Evolutionary conservation across 1,140 invertebrate genomes (phyloP).

Genomic region (Drosophila bifasciata): DNA sequence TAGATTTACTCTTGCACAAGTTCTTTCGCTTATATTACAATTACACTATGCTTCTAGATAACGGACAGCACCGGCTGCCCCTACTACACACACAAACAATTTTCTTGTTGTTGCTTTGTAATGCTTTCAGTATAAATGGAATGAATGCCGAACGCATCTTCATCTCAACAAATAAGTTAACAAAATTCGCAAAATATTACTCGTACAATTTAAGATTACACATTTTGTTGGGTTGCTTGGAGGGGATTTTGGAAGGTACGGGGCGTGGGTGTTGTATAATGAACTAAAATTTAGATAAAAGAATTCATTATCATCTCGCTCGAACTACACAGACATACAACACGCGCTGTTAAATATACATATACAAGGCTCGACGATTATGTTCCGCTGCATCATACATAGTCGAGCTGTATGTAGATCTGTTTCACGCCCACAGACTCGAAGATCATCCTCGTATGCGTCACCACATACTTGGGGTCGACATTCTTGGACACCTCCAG

Average conservation of each 20-base stretch:
- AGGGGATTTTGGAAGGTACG: constrained; percentile 36
- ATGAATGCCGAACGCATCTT: constrained; percentile 48
- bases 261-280: background rate
- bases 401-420: constrained; percentile 96
- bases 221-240: constrained; percentile 42
- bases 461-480: constrained; percentile 95
- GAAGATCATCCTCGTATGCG: constrained; percentile 97
- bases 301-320: constrained; percentile 40
- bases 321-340: constrained; percentile 36
- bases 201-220: constrained; percentile 41
- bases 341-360: constrained; percentile 55
- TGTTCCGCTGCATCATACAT: constrained; percentile 85
- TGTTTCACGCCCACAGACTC: constrained; percentile 94
- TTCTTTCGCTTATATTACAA: constrained; percentile 62
- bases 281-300: constrained; percentile 63
- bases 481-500: constrained; percentile 95
- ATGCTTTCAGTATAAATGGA: constrained; percentile 56
- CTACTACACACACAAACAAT: constrained; percentile 46
- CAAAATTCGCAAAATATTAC: constrained; percentile 50
- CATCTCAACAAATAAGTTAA: constrained; percentile 76
- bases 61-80: constrained; percentile 42
- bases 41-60: constrained; percentile 63
- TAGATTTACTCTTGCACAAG: constrained; percentile 54
- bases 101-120: constrained; percentile 15
- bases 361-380: constrained; percentile 28